Base-by-base conservation (phyloP, 2,113 vertebrate species). In the Willisornis vidua region DNA sequence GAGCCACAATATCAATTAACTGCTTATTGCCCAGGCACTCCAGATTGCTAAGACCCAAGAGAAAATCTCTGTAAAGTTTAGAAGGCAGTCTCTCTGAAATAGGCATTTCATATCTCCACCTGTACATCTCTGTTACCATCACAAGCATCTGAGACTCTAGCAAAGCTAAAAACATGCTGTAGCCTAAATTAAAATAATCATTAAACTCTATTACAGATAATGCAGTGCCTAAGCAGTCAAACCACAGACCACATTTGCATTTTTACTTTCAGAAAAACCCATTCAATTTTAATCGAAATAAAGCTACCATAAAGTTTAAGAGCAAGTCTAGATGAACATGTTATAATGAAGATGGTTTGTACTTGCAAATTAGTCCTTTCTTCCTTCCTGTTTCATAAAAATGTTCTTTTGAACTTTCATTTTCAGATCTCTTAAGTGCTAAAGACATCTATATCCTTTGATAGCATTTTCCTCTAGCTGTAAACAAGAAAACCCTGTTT, bases 181-280 rank as follows among this genome's bases (percentile, higher is more conserved):
- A 73, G 45, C n/a, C 49, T 85, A 49, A 78, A 87, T 87, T 70
- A 82, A 92, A 94, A 75, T 76, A 70, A 90, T 61, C 83, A 77
- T 59, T 45, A 81, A 81, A 78, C 0, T 4, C 15, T 77, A 22
- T 71, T 86, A 65, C 49, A 72, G 51, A 65, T 19, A 92, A 59
- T 49, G 33, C 28, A 79, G 23, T 58, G n/a, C 18, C 45, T 65
- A 89, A 75, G 49, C 57, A 59, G 35, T 45, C 35, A 90, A 92
- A 63, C 3, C 65, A 57, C 45, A 85, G 45, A 31, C 23, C 33
- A 31, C 11, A 51, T 92, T 87, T 90, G 24, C 61, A 79, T 81
- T 89, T 95, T 85, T 72, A 49, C 18, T 46, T 75, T 68, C 49
- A 91, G 58, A 80, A 79, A 61, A 67, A 74, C 5, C 2, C 18